These are phyloP conservation scores for Phengaris arion DNA, from an alignment of 2,888 invertebrate species.

Conservation along the genomic window DNA sequence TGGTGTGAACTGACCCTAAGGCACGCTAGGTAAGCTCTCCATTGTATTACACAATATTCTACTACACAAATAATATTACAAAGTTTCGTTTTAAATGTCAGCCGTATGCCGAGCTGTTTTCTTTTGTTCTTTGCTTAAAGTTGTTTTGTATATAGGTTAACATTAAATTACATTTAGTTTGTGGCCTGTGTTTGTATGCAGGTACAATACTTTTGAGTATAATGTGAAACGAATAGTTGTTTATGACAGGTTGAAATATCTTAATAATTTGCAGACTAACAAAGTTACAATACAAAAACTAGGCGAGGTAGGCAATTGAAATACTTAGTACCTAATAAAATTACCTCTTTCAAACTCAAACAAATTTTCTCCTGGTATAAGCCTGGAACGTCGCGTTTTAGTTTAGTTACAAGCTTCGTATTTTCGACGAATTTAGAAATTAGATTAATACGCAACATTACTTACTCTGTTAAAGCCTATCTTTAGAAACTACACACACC, in stretches of 20 bases:
- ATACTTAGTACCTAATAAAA: no score
- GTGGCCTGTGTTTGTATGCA: background rate
- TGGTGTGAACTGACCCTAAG: background rate
- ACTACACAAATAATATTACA: constrained; percentile 29
- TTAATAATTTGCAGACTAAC: background rate
- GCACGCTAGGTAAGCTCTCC: background rate
- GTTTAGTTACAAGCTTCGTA: no score
- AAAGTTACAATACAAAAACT: no score
- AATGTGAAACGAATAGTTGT: background rate
- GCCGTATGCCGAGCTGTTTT: constrained; percentile 2
- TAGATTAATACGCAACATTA: no score
- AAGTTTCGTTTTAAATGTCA: constrained; percentile 28
- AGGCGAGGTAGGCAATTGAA: no score
- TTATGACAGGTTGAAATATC: background rate
- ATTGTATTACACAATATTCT: constrained; percentile 29
- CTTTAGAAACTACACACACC: no score
- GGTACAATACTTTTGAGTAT: constrained; percentile 1
- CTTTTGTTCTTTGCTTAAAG: constrained; percentile 24
- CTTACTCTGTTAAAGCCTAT: no score
- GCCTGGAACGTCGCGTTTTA: no score
- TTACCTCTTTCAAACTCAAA: no score
- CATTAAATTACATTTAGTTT: constrained; percentile 21
- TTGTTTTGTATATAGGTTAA: constrained; percentile 20
- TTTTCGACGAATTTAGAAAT: no score
- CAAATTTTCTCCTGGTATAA: no score